Evolutionary conservation across 53 echinoderm and acorn worm genomes (phyloP).

Genomic region (Arbacia lixula): DNA sequence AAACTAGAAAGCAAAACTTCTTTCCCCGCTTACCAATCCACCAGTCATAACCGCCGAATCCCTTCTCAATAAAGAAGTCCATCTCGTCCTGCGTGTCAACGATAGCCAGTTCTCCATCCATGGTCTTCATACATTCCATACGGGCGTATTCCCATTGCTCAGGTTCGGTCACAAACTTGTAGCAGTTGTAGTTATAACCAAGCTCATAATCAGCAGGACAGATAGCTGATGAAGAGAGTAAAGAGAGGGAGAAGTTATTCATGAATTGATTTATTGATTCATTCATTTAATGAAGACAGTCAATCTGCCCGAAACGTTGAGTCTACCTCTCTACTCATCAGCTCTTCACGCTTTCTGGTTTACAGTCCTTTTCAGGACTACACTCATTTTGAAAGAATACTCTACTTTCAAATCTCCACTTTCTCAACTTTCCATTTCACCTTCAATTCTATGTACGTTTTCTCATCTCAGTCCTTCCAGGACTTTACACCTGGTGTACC

Average conservation of each 20-base stretch:
- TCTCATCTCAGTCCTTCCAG: too few relatives aligned
- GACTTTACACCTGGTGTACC: too few relatives aligned
- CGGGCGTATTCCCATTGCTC: constrained; percentile 75
- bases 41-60: constrained; percentile 63
- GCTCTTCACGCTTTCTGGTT: too few relatives aligned
- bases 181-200: constrained; percentile 88
- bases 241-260: not conserved
- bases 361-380: too few relatives aligned
- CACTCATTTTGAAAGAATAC: too few relatives aligned
- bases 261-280: too few relatives aligned
- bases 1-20: too few relatives aligned
- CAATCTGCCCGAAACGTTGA: too few relatives aligned
- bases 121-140: constrained; percentile 48
- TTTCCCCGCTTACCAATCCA: constrained; percentile 78
- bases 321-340: too few relatives aligned
- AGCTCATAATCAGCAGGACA: constrained; percentile 75
- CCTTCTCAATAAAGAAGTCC: constrained; percentile 47
- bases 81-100: constrained; percentile 75
- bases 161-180: constrained; percentile 70
- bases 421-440: too few relatives aligned
- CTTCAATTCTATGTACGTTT: too few relatives aligned
- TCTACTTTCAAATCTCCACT: too few relatives aligned
- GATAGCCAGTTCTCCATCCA: constrained; percentile 76
- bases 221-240: constrained; percentile 52
- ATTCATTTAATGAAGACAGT: not conserved